Evolutionary conservation across 1,140 invertebrate species (phyloP).

Genomic region (Notospermus geniculatus): DNA sequence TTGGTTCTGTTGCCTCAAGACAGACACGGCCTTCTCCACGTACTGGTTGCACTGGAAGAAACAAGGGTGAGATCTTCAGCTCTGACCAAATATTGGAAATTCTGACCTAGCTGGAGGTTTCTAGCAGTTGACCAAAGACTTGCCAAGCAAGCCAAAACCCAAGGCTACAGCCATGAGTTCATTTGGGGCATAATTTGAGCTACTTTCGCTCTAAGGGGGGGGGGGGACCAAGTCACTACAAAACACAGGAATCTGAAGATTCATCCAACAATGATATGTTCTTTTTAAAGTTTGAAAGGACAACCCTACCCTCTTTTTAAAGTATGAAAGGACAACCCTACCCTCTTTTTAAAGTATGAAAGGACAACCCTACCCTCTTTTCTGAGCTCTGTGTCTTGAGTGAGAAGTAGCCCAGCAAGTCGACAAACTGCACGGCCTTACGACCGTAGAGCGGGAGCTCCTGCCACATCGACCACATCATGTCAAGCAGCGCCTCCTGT

Average conservation of each 20-base stretch:
- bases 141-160: no score
- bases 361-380: slow-evolving; percentile 43
- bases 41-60: slow-evolving; percentile 42
- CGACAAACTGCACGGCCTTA: slow-evolving; percentile 94
- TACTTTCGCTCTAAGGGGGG: no score
- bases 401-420: slow-evolving; percentile 90
- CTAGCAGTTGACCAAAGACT: no score
- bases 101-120: no score
- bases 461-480: slow-evolving; percentile 90
- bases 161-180: no score
- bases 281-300: no score
- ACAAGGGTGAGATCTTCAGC: neutral
- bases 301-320: no score
- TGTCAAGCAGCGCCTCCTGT: slow-evolving; percentile 75
- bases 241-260: no score
- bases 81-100: neutral
- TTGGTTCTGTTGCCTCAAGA: slow-evolving; percentile 84
- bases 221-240: no score
- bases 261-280: neutral
- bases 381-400: slow-evolving; percentile 66
- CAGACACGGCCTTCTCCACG: slow-evolving; percentile 77
- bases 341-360: neutral
- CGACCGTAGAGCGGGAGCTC: slow-evolving; percentile 84
- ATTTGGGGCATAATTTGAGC: no score
- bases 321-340: slow-evolving; percentile 1